Evolutionary conservation across 1,140 invertebrate species (phyloP), one percentile per base, ranked within the genome.

Genomic region (Scaptomyza hsui): DNA sequence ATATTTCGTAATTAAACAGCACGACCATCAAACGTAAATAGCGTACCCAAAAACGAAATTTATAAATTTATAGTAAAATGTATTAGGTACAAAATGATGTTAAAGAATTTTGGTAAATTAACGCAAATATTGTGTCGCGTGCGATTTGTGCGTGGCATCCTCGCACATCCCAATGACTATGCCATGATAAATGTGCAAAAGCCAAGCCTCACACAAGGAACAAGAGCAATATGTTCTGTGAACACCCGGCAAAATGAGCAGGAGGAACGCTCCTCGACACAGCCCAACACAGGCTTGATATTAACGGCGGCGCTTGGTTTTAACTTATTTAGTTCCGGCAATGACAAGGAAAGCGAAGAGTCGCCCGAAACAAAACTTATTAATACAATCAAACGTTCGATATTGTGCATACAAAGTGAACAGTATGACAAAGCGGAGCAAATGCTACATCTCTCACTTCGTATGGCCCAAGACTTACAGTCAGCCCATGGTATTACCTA

Each of bases 341-440:
- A 24, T 0, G 65, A 75, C 6, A 52, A 64, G 5, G 78, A 89
- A 0, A 88, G 93, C 29, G 90, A 94, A 53, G 78, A 88, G 13
- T 64, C 78, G 2, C 92, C 94, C 37, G 94, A 95, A 91, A 93
- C 94, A 47, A 94, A 95, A 83, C 83, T 96, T 13, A 94, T 96
- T 73, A 92, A 93, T 56, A 95, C 93, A 0, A 94, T 97, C 44
- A 97, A 97, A 92, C 92, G 95, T 72, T 95, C 95, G 2, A 93
- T 96, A 63, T 89, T 96, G 7, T 93, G 94, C 60, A 95, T 94
- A 47, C 94, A 98, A 93, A 94, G 94, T 79, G 93, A 94, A 75
- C 94, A 98, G 83, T 95, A 93, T 86, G 93, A 95, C 35, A 96
- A 96, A 90, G 97, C 97, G 4, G 96, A 98, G 91, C 94, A 95